Base-by-base conservation (phyloP, 1,140 invertebrate genomes). In the Nymphalis io region DNA sequence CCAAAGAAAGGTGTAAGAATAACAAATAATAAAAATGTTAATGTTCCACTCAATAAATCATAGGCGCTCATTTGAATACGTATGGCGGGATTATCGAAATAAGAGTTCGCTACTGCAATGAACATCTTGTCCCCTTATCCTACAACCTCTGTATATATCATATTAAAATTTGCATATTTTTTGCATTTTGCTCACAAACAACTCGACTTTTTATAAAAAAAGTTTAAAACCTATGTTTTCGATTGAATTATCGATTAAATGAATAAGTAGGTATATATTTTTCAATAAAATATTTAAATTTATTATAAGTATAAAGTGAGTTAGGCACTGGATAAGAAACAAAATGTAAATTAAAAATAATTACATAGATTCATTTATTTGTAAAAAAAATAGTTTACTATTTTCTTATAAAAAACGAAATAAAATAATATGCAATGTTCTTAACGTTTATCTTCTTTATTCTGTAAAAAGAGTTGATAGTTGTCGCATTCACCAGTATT, bases 11-110 rank as follows among this genome's bases (percentile, higher is more conserved):
- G 90, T 89, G 91, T 91, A 91, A 92, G 88, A 92, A 92, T 92
- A 92, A 92, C 92, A 92, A 92, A 92, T 92, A 92, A 92, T 92
- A 92, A 92, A 92, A 92, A 92, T 92, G 91, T 84, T 87, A 92
- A 92, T 92, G 90, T 92, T 92, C 91, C 91, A 92, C 92, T 92
- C 91, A 90, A 92, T 92, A 92, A 92, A 92, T 92, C 92, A 92
- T 91, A 88, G 83, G 83, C 73, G 80, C 89, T 92, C 87, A 92
- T 92, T 90, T 91, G 87, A 91, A 92, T 92, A 90, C 86, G 76
- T 89, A 88, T 87, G 71, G 81, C 75, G 79, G 82, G 87, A 90
- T 91, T 88, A 90, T 88, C 81, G 84, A 84, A 86, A 83, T 83
- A 81, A 79, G 80, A 84, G 80, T 85, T 88, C 74, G 83, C 85